These are phyloP conservation scores for Cataglyphis altisquamis DNA, from an alignment of 2,888 invertebrate species.

Conservation along the genomic window DNA sequence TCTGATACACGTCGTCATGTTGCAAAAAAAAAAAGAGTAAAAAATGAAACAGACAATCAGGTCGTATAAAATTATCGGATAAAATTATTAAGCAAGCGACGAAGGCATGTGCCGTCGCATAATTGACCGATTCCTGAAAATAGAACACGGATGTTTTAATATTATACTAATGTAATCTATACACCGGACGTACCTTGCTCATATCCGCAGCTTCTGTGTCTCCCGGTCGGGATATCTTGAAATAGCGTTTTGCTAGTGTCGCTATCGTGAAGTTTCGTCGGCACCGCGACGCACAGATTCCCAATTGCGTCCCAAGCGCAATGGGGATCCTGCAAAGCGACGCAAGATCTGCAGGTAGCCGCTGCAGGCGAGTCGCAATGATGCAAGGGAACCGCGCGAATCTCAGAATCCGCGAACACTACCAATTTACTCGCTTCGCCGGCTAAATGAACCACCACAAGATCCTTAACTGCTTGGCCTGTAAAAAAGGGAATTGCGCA, in stretches of 20 bases:
- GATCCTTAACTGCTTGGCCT: constrained; percentile 89
- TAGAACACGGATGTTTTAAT: background rate
- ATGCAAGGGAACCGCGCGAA: constrained; percentile 94
- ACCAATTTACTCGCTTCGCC: constrained; percentile 93
- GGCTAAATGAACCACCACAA: constrained; percentile 89
- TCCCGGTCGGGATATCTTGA: constrained; percentile 92
- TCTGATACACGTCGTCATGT: background rate
- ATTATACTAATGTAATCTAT: background rate
- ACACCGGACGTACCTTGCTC: constrained; percentile 79
- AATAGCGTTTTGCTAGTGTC: constrained; percentile 89
- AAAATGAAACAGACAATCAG: background rate
- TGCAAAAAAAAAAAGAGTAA: background rate
- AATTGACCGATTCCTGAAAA: background rate
- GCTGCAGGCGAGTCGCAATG: constrained; percentile 89
- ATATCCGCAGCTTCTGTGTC: constrained; percentile 88
- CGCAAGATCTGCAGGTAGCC: constrained; percentile 91
- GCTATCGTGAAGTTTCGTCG: constrained; percentile 88
- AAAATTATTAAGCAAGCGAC: constrained; percentile 22
- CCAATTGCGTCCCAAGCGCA: constrained; percentile 96
- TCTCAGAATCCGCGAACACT: constrained; percentile 95
- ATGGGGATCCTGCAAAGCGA: constrained; percentile 97
- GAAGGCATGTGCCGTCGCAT: background rate
- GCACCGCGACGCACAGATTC: constrained; percentile 87
- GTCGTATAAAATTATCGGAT: background rate
- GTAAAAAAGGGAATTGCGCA: constrained; percentile 5